These are phyloP conservation scores for Macquaria australasica DNA, from an alignment of 2,113 vertebrate species.

Conservation along the genomic window DNA sequence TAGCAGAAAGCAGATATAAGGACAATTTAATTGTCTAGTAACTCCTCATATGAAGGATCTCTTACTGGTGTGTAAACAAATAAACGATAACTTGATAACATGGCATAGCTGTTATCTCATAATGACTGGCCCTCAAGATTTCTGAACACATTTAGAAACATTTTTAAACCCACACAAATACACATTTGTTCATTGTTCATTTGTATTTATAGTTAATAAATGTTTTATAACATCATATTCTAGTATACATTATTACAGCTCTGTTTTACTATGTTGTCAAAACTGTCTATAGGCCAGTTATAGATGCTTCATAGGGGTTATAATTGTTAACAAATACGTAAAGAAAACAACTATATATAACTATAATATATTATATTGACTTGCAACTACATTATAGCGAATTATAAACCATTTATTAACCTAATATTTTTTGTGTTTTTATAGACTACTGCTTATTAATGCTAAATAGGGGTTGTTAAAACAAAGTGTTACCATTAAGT, in stretches of 20 bases:
- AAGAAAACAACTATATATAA: too few species aligned
- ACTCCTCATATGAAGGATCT: not conserved
- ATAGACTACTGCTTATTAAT: not conserved
- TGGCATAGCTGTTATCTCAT: not conserved
- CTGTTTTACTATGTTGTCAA: not conserved
- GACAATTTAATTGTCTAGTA: not conserved
- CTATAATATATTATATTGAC: too few species aligned
- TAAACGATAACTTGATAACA: not conserved
- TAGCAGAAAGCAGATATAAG: not conserved
- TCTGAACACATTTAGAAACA: not conserved
- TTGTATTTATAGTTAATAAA: not conserved
- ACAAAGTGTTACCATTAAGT: not conserved
- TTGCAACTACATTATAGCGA: not conserved
- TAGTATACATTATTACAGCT: not conserved
- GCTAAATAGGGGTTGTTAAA: not conserved
- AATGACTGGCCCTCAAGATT: not conserved
- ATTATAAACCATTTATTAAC: not conserved
- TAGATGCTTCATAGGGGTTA: not conserved
- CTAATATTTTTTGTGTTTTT: not conserved
- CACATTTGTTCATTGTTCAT: too few species aligned
- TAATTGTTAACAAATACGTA: not conserved
- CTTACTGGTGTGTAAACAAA: not conserved
- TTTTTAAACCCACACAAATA: not conserved
- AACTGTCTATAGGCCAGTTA: not conserved
- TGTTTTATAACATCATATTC: not conserved